phyloP scores from a whole-genome alignment of 2,888 invertebrate genomes.

The Leptura quadrifasciata region DNA sequence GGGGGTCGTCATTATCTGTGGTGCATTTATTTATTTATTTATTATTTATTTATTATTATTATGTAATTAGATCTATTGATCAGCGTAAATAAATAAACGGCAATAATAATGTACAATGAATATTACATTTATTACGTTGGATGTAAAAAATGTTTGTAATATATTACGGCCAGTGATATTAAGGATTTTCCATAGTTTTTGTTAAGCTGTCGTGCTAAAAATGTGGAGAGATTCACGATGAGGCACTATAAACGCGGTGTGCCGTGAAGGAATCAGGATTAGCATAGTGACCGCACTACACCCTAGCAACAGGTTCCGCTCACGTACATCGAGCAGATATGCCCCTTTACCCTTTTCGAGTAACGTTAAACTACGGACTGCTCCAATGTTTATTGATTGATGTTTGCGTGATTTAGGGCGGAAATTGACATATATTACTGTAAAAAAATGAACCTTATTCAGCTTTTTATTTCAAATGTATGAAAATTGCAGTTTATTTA shows the following conservation, averaged over 20 bases:
- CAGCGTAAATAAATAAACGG: too few relatives aligned
- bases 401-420: slow-evolving; percentile 29
- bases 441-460: background rate
- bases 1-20: too few relatives aligned
- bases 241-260: slow-evolving; percentile 16
- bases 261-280: slow-evolving; percentile 37
- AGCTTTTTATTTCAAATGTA: background rate
- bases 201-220: slow-evolving; percentile 3
- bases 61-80: too few relatives aligned
- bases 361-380: slow-evolving; percentile 9
- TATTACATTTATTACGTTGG: background rate
- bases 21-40: too few relatives aligned
- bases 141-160: background rate
- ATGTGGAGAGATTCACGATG: background rate
- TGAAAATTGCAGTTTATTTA: background rate
- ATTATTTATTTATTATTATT: too few relatives aligned
- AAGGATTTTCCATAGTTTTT: background rate
- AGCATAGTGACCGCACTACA: slow-evolving; percentile 58
- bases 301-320: slow-evolving; percentile 54
- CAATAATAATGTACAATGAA: too few relatives aligned
- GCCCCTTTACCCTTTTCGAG: slow-evolving; percentile 23
- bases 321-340: slow-evolving; percentile 29
- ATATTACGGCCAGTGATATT: background rate
- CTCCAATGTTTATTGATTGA: slow-evolving; percentile 20
- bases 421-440: slow-evolving; percentile 28